Percentiles rank a stretch among this genome's conserved stretches.
phyloP scores from a whole-genome alignment of 2,113 vertebrate genomes.

The Himantopus leucocephalus region DNA sequence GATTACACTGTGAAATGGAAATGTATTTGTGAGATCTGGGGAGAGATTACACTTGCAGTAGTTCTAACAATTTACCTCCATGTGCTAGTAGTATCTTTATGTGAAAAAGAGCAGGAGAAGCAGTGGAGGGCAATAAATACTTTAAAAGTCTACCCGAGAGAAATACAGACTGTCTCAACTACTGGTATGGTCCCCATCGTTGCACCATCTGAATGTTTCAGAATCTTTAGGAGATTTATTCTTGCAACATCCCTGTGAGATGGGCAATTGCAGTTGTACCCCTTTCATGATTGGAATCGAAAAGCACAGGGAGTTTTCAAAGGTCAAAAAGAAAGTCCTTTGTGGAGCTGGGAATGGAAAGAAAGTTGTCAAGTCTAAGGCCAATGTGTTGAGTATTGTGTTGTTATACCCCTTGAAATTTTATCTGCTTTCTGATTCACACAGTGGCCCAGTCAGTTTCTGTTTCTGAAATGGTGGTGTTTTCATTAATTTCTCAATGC shows the following conservation, averaged over 20 bases:
- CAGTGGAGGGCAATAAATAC: not conserved
- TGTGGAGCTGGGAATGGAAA: not conserved
- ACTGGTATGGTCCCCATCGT: not conserved
- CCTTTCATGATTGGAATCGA: rapidly evolving
- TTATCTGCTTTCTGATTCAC: not conserved
- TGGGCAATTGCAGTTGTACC: not conserved
- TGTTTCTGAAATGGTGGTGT: not conserved
- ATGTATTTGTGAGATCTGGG: not conserved
- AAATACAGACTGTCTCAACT: not conserved
- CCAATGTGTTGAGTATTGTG: rapidly evolving
- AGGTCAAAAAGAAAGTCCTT: not conserved
- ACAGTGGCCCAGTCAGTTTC: not conserved
- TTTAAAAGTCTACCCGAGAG: not conserved
- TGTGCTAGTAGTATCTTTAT: not conserved
- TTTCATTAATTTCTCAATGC: not conserved
- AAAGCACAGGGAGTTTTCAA: not conserved
- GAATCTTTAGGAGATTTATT: not conserved
- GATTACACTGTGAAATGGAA: not conserved
- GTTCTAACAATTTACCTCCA: not conserved
- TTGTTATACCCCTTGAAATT: not conserved
- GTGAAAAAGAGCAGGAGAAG: not conserved
- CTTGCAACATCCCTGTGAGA: not conserved
- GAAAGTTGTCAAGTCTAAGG: not conserved
- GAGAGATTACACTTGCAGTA: not conserved
- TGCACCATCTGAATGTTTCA: not conserved